Base-by-base conservation (phyloP, 1,140 invertebrate species). In the Stenopsyche tienmushanensis region DNA sequence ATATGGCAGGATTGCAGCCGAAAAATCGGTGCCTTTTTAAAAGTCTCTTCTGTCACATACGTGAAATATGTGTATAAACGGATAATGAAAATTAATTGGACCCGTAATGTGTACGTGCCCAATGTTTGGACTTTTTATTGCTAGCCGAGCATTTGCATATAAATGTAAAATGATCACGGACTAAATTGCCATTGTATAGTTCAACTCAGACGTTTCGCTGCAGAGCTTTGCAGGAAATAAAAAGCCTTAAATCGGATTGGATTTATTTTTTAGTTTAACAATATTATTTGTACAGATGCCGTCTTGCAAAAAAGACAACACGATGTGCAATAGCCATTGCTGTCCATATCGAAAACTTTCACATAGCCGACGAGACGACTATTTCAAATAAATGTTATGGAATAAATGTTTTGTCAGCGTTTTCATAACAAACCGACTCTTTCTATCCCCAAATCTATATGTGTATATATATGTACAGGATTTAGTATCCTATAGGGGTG, bases 381-480 rank as follows among this genome's bases (percentile, higher is more conserved):
- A 8, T 47, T 47, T 47, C 44, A 47, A 47, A 47, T 47, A 47
- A 47, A 47, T 20, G 44, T 20, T 47, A 13, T 13, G 44, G 44
- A 47, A 47, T 47, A 47, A 8, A 18, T 47, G 44, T 47, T 47
- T 47, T 47, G 44, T 47, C 44, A 47, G 44, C 44, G 44, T 47
- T 47, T 47, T 47, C 44, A 47, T 47, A 47, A 47, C 44, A 47
- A 47, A 47, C 44, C 44, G 17, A 9, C 44, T 20, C 44, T 18
- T 47, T 13, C 8, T 15, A n/a, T n/a, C n/a, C n/a, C n/a, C n/a
- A n/a, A n/a, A n/a, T n/a, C n/a, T n/a, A 20, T 8, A 7, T 8
- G 7, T 20, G 44, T 13, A 15, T 20, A 15, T 5, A 18, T 47
- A 47, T 47, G 17, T 47, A 7, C 17, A 47, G 44, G 44, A 47